Conservation (phyloP, 1,140 invertebrate genomes). For the Fopius arisanus region DNA sequence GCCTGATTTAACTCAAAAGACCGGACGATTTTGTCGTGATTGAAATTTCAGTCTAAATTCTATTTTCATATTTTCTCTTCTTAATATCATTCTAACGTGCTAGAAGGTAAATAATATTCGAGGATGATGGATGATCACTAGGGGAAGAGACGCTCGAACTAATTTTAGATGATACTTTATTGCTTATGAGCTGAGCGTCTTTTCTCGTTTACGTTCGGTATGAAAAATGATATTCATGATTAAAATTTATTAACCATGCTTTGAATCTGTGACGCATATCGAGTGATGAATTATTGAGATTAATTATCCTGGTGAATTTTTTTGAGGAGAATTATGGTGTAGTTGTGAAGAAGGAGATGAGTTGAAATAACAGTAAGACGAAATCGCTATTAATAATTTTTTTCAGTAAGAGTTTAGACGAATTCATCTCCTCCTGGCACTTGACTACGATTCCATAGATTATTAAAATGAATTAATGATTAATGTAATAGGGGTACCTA, state of each 20-base stretch:
- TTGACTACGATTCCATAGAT: background rate
- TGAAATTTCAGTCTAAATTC: background rate
- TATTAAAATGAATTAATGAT: slow-evolving; percentile 13
- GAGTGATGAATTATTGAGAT: background rate
- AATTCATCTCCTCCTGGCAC: background rate
- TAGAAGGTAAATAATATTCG: background rate
- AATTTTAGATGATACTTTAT: background rate
- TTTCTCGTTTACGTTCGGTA: background rate
- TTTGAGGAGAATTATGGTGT: background rate
- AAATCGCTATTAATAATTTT: too few relatives aligned
- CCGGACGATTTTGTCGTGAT: background rate
- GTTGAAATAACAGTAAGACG: too few relatives aligned
- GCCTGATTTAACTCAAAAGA: background rate
- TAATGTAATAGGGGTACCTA: slow-evolving; percentile 51
- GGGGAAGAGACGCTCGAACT: background rate
- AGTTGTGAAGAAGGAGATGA: slow-evolving; percentile 21
- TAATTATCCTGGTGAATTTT: background rate
- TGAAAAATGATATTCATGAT: slow-evolving; percentile 3
- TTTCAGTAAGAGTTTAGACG: too few relatives aligned
- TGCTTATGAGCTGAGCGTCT: background rate
- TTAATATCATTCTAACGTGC: background rate
- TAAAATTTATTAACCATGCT: slow-evolving; percentile 18
- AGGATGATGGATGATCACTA: background rate
- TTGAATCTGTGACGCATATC: background rate
- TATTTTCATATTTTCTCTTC: background rate